These are phyloP conservation scores for Colistium nudipinnis DNA, from an alignment of 2,113 vertebrate genomes.

Conservation along the genomic window DNA sequence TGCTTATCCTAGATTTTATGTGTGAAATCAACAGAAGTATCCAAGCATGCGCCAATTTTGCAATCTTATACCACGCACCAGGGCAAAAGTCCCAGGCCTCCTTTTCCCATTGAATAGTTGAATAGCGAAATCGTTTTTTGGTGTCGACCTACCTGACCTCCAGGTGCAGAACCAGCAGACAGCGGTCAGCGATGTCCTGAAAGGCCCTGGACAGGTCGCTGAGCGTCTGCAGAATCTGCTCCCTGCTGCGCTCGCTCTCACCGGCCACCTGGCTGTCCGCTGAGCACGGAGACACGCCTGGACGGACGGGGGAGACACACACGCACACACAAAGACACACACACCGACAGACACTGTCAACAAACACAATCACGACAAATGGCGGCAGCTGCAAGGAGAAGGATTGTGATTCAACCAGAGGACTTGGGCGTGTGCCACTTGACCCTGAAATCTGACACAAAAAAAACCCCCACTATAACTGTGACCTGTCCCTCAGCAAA, in stretches of 20 bases:
- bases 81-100: too few species aligned
- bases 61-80: too few species aligned
- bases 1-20: too few species aligned
- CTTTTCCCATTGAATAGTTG: too few species aligned
- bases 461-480: background rate
- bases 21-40: too few species aligned
- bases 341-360: constrained; percentile 3
- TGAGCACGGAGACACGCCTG: constrained; percentile 85
- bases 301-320: constrained; percentile 27
- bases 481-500: background rate
- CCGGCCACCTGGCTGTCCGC: constrained; percentile 82
- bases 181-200: constrained; percentile 96
- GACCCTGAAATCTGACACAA: constrained; percentile 1
- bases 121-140: too few species aligned
- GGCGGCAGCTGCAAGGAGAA: background rate
- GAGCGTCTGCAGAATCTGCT: constrained; percentile 95
- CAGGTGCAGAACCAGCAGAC: constrained; percentile 93
- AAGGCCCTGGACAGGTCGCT: constrained; percentile 92
- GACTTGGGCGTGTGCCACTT: too few species aligned
- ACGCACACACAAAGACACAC: background rate
- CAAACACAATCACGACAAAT: background rate
- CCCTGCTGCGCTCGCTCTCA: constrained; percentile 87
- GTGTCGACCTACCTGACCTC: constrained; percentile 92
- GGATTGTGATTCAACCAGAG: background rate
- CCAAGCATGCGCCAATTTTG: too few species aligned